Evolutionary conservation across 2,113 vertebrate genomes (phyloP), one percentile per base, ranked within the genome.

Genomic region (Fukomys damarensis): DNA sequence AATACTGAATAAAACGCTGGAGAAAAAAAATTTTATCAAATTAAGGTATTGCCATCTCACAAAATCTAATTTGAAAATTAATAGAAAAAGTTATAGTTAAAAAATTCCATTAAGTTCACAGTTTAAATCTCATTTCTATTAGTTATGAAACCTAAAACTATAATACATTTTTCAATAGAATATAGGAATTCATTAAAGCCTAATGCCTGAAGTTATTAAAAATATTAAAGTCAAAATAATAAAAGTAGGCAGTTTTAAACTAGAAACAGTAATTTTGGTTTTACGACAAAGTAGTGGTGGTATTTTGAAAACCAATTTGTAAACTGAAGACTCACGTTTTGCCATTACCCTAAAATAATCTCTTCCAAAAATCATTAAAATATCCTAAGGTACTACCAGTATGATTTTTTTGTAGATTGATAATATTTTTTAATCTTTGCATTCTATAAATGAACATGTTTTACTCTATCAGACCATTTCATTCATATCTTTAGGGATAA

Each of bases 1-100:
- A 98, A 98, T 99, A 99, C 98, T 99, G 99, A 98, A 99, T 98
- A 98, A 99, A 99, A 98, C 98, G 99, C 99, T 99, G 96, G 7
- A 98, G 70, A 49, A 93, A 84, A 91, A 97, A 97, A 74, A 95
- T 30, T 32, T 43, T 70, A 89, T 98, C 94, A 98, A 58, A 91
- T 83, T 83, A 96, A 91, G 41, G n/a, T 90, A 66, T 7, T 85
- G 32, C 2, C 52, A 94, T 95, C 58, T 93, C 82, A 95, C 56
- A 87, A 94, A 94, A 56, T 70, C 28, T 82, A 85, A 91, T 86
- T 87, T 58, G 56, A 93, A 38, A 96, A 95, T 63, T 46, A 93
- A 56, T 35, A 76, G 35, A 26, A 35, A 61, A 92, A 83, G 28
- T 32, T 74, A 66, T 54, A 11, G 49, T 93, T 96, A 97, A 97